Conservation (phyloP, 2,797 vertebrate species). For the Spondyliosoma cantharus region DNA sequence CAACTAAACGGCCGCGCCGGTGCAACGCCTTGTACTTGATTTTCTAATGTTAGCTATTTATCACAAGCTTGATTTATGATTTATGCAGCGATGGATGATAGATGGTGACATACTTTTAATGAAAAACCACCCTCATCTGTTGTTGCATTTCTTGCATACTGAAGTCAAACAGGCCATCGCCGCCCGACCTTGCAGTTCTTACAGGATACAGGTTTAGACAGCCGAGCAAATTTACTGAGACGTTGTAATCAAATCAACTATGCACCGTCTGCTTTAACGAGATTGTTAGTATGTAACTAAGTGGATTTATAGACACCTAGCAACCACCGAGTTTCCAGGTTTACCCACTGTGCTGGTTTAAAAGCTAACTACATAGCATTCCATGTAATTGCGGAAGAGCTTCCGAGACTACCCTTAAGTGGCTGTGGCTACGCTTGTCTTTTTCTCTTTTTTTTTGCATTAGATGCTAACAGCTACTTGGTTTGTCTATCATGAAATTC, state of each 20-base stretch:
- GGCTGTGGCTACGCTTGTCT: slow-evolving; percentile 34
- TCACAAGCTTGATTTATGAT: neutral
- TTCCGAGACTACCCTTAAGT: slow-evolving; percentile 49
- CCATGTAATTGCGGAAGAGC: slow-evolving; percentile 80
- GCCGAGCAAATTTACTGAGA: slow-evolving; percentile 23
- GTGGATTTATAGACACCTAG: slow-evolving; percentile 73
- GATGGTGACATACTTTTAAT: slow-evolving; percentile 1
- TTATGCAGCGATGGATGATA: neutral
- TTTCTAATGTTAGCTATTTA: slow-evolving; percentile 19
- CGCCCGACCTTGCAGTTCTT: slow-evolving; percentile 79
- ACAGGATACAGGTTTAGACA: slow-evolving; percentile 5
- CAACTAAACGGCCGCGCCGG: slow-evolving; percentile 48
- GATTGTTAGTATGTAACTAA: slow-evolving; percentile 77
- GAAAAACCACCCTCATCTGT: slow-evolving; percentile 20
- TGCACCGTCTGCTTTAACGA: slow-evolving; percentile 72
- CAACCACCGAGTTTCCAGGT: slow-evolving; percentile 41
- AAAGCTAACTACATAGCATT: slow-evolving; percentile 70
- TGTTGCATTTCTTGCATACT: slow-evolving; percentile 43
- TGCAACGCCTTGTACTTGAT: slow-evolving; percentile 45
- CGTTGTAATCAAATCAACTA: slow-evolving; percentile 70
- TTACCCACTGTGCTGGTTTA: slow-evolving; percentile 47
- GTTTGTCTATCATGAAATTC: neutral
- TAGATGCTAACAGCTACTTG: neutral
- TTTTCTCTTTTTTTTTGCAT: slow-evolving; percentile 28
- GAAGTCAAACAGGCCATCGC: slow-evolving; percentile 67